A percentile compares a stretch with the other conserved stretches of the same genome.
These are phyloP conservation scores for Acrocyrtus sp. DNA, from an alignment of 2,888 invertebrate genomes.

Conservation along the genomic window DNA sequence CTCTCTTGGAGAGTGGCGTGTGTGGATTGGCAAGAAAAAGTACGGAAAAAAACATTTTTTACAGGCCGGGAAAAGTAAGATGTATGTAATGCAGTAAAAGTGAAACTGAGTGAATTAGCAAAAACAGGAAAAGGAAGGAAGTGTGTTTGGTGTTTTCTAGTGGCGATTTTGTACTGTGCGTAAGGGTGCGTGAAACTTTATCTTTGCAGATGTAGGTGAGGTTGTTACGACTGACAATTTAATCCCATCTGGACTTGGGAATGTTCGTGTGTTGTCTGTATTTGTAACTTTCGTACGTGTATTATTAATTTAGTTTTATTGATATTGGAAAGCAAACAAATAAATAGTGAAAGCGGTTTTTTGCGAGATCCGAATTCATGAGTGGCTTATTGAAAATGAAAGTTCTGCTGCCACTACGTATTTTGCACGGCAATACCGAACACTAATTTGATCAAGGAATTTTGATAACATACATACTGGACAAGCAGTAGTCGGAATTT, in stretches of 20 bases:
- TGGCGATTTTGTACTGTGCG: not conserved
- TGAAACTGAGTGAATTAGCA: slow-evolving; percentile 28
- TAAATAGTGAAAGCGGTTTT: not conserved
- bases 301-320: slow-evolving; percentile 18
- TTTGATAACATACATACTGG: too few relatives aligned
- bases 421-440: not conserved
- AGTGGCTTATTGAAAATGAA: not conserved
- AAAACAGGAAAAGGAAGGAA: not conserved
- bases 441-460: too few relatives aligned
- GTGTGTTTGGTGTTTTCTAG: slow-evolving; percentile 1
- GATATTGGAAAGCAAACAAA: not conserved
- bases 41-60: slow-evolving; percentile 2
- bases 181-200: not conserved
- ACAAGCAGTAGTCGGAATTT: too few relatives aligned
- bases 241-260: slow-evolving; percentile 38
- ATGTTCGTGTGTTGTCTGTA: slow-evolving; percentile 6
- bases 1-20: slow-evolving; percentile 9
- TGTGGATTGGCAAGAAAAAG: not conserved
- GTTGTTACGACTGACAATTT: slow-evolving; percentile 26
- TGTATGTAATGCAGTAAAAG: slow-evolving; percentile 1
- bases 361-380: not conserved
- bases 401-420: not conserved
- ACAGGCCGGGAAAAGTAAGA: slow-evolving; percentile 28
- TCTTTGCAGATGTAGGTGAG: not conserved
- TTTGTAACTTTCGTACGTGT: slow-evolving; percentile 9